Evolutionary conservation across 2,797 vertebrate species (phyloP), one percentile per base, ranked within the genome.

Genomic region (Acestrorhynchus altus): DNA sequence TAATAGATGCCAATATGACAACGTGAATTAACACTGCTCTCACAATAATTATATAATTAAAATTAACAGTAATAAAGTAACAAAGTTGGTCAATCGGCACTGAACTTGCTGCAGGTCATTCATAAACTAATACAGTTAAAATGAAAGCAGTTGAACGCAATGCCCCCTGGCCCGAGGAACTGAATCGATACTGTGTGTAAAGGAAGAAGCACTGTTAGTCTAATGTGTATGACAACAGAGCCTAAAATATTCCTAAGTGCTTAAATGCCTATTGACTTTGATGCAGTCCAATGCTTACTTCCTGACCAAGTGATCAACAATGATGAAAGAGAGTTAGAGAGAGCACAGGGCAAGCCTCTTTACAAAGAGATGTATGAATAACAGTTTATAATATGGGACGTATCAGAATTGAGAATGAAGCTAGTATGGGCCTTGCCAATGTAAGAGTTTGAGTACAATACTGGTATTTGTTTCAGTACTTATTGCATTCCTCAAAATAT

Each of bases 181-280:
- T 82, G 54, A 89, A 91, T 92, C 90, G 86, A 90, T 92, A 90
- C 46, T 72, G 71, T 84, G 67, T 84, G 78, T 88, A 86, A 82
- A 86, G 82, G 87, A 90, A 88, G 87, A 82, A 68, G 10, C 68
- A 81, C 85, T 74, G 79, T 84, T 40, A 84, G 86, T 72, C 78
- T 82, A 85, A 83, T 82, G 76, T 47, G 79, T 76, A 85, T 73
- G 83, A 84, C 42, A 72, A 83, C 82, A 79, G 79, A 73, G 76
- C 76, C 76, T 63, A 49, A 80, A 80, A 83, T 83, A 80, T 78
- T 78, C 74, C 75, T 83, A 77, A 80, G 82, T 83, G 82, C 82
- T 81, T 80, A 71, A 77, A 83, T 70, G 66, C 71, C 79, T 80
- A 83, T 83, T 75, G 82, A 78, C 78, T 80, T 74, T 75, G 78